Base-by-base conservation (phyloP, 1,140 invertebrate species). In the Trachymyrmex cornetzi region DNA sequence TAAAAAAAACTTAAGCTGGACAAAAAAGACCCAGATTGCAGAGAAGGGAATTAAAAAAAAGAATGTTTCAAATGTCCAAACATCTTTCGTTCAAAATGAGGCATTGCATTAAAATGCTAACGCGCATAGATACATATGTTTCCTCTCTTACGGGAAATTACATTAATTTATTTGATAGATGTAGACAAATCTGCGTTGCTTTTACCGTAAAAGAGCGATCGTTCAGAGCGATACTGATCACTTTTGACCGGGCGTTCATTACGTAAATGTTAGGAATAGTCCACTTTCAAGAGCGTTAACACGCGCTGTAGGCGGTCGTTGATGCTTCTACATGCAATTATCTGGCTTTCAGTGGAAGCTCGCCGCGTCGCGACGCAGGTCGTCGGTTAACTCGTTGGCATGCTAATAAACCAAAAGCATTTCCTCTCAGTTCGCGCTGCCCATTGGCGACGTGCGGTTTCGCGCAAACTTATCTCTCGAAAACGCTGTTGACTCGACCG, bases 361-460 rank as follows among this genome's bases (percentile, higher is more conserved):
- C 16, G 50, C 22, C 16, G 9, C 44, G 57, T 85, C 82, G 59
- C 69, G 71, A 85, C 44, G 81, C 72, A 27, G 38, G 30, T 81
- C 74, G 63, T 66, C 67, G 59, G 34, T 85, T 57, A 79, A 85
- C 82, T 85, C 48, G 61, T 44, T 55, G 48, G 74, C 59, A 85
- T 67, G 67, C 38, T 87, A 59, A 87, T 87, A 87, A 86, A 69
- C 66, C 66, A 67, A 87, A 87, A 82, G 55, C 57, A 64, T 79
- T 85, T 59, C 48, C 53, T 63, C 53, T 55, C 59, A 11, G 34
- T 38, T 19, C 48, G 3, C 69, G 69, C 19, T 30, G 55, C 27
- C 34, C 74, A 27, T 38, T 27, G 66, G 24, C 14, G n/a, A 12
- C 75, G 19, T 59, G 80, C 53, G 30, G 63, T 77, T 86, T 86